Percentiles rank a stretch among this genome's conserved stretches.
These are phyloP conservation scores for Oreonectes daqikongensis DNA, from an alignment of 2,797 vertebrate genomes.

Conservation along the genomic window DNA sequence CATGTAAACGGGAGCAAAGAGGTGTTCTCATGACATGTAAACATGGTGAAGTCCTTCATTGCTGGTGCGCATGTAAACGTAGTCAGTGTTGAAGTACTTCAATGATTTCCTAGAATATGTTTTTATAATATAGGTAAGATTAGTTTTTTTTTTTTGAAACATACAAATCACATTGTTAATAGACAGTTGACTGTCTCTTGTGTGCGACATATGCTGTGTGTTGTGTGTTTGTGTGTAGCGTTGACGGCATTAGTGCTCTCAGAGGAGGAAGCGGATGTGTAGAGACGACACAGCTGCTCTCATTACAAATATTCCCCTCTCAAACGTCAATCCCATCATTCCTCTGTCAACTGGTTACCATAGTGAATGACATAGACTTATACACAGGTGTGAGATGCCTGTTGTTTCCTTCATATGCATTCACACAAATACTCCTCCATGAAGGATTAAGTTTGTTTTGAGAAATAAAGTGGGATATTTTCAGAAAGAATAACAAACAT, in stretches of 20 bases:
- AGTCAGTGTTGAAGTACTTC: too few relatives aligned
- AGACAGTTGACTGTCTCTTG: not conserved
- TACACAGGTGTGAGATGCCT: conserved; percentile 14
- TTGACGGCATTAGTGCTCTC: not conserved
- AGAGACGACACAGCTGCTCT: not conserved
- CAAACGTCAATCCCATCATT: conserved; percentile 12
- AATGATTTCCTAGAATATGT: too few relatives aligned
- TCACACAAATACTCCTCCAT: conserved; percentile 1
- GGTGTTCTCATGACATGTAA: too few relatives aligned
- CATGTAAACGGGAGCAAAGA: too few relatives aligned
- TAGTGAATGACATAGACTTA: not conserved
- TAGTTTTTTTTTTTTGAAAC: not conserved
- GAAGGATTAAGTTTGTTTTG: conserved; percentile 28
- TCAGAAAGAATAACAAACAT: conserved; percentile 11
- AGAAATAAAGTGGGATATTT: conserved; percentile 25
- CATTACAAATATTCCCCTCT: conserved; percentile 4
- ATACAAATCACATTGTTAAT: not conserved
- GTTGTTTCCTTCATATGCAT: not conserved
- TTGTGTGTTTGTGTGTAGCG: conserved; percentile 6
- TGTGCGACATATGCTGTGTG: conserved; percentile 35
- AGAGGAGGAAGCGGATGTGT: not conserved
- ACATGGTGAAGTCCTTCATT: too few relatives aligned
- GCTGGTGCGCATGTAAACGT: too few relatives aligned
- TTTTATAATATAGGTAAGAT: too few relatives aligned
- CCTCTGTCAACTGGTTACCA: conserved; percentile 17